Percentiles rank a stretch among this genome's conserved stretches.
Conservation (phyloP, 2,113 vertebrate species). For the Thamnophis sirtalis region DNA sequence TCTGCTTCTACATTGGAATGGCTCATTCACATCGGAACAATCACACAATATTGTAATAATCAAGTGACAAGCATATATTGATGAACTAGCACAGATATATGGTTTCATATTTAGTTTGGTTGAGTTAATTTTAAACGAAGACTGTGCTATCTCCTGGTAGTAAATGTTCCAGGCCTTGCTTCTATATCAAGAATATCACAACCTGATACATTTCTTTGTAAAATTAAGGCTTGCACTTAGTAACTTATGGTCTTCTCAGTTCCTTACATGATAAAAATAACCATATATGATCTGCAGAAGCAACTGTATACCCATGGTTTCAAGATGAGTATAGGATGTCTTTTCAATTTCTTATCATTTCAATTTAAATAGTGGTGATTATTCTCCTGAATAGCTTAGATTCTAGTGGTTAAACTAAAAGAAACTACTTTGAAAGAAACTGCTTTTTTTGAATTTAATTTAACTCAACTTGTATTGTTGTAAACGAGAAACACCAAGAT, state of each 20-base stretch:
- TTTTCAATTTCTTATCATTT: not conserved
- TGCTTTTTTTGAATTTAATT: not conserved
- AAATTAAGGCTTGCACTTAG: not conserved
- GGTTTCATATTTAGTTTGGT: not conserved
- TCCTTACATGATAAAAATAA: not conserved
- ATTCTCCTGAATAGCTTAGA: not conserved
- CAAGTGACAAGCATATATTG: not conserved
- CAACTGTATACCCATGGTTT: not conserved
- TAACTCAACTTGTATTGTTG: slow-evolving; percentile 5
- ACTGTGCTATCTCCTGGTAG: not conserved
- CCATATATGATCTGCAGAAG: not conserved
- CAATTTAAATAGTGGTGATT: not conserved
- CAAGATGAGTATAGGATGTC: not conserved
- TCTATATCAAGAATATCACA: not conserved
- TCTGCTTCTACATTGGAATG: not conserved
- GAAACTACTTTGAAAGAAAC: slow-evolving; percentile 1
- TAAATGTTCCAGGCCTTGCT: not conserved
- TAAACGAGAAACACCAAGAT: slow-evolving; percentile 31
- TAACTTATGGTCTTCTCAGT: not conserved
- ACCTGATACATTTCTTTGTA: not conserved
- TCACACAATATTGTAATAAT: not conserved
- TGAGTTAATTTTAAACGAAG: not conserved
- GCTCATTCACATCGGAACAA: not conserved
- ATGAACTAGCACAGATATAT: not conserved
- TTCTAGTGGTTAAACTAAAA: slow-evolving; percentile 8